These are phyloP conservation scores for Silurus lanzhouensis DNA, from an alignment of 2,797 vertebrate genomes.

Conservation along the genomic window DNA sequence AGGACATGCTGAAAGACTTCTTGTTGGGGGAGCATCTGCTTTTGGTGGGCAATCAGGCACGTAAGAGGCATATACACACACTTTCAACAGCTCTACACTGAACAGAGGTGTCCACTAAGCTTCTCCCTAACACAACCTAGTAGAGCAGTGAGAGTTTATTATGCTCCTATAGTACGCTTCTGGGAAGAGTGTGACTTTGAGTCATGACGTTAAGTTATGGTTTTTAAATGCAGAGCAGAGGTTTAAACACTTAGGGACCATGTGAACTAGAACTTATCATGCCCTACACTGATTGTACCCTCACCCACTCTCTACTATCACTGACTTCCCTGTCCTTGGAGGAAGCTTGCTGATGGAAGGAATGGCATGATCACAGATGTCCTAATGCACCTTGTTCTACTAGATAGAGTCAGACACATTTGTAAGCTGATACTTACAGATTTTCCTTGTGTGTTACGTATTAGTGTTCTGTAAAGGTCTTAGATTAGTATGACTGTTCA, in stretches of 20 bases:
- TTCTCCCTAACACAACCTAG: neutral
- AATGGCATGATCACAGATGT: slow-evolving; percentile 44
- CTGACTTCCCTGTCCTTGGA: slow-evolving; percentile 26
- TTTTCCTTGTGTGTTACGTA: neutral
- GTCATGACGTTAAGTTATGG: slow-evolving; percentile 19
- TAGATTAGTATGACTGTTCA: neutral
- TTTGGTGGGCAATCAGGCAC: slow-evolving; percentile 96
- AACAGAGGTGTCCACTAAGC: neutral
- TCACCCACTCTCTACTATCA: slow-evolving; percentile 41
- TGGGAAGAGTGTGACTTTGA: slow-evolving; percentile 5
- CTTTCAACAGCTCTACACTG: neutral
- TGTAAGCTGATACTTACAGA: neutral
- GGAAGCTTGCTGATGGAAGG: slow-evolving; percentile 24
- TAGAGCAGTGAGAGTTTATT: neutral
- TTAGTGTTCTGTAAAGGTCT: neutral
- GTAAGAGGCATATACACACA: slow-evolving; percentile 44
- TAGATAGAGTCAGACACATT: slow-evolving; percentile 12
- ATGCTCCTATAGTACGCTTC: neutral
- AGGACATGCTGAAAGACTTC: slow-evolving; percentile 98
- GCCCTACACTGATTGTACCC: slow-evolving; percentile 23
- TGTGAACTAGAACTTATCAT: slow-evolving; percentile 28
- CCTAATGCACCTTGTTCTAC: slow-evolving; percentile 14
- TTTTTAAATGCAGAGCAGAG: slow-evolving; percentile 6
- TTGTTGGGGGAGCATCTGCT: slow-evolving; percentile 94
- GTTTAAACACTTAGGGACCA: slow-evolving; percentile 31